phyloP scores from a whole-genome alignment of 2,113 vertebrate genomes.

The Vicugna pacos region DNA sequence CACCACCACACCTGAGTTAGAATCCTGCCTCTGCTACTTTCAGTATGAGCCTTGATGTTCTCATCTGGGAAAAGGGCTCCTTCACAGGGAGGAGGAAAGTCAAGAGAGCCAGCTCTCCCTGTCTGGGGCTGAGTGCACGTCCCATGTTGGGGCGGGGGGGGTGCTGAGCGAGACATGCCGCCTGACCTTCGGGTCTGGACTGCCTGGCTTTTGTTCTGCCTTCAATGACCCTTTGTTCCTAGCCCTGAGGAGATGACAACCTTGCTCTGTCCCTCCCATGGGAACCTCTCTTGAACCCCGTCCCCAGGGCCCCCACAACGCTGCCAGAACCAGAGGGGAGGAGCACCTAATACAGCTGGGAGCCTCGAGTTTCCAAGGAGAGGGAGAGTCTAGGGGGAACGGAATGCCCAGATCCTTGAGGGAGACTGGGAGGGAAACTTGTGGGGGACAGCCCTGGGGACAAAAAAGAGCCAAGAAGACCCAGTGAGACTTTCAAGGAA shows the following conservation, averaged over 20 bases:
- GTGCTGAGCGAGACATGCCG: not conserved
- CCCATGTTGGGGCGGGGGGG: accelerated
- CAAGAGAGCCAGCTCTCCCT: not conserved
- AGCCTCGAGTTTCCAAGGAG: not conserved
- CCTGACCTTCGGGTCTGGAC: not conserved
- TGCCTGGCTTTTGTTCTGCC: not conserved
- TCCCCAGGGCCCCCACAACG: not conserved
- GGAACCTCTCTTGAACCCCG: not conserved
- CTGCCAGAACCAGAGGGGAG: too few species aligned
- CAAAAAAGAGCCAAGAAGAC: not conserved
- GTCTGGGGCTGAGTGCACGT: not conserved
- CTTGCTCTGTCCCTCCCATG: not conserved
- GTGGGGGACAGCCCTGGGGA: not conserved
- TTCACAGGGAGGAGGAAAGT: not conserved
- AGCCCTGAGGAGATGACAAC: not conserved
- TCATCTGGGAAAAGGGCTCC: not conserved
- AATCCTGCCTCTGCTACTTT: not conserved
- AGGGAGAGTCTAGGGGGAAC: not conserved
- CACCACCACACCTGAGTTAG: accelerated
- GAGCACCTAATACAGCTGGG: not conserved
- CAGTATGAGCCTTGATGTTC: not conserved
- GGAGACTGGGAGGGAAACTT: not conserved
- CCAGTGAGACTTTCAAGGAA: not conserved
- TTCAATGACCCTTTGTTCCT: not conserved
- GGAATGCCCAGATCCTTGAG: not conserved